These are phyloP conservation scores for Augiades crinisus DNA, from an alignment of 2,888 invertebrate species.

Conservation along the genomic window DNA sequence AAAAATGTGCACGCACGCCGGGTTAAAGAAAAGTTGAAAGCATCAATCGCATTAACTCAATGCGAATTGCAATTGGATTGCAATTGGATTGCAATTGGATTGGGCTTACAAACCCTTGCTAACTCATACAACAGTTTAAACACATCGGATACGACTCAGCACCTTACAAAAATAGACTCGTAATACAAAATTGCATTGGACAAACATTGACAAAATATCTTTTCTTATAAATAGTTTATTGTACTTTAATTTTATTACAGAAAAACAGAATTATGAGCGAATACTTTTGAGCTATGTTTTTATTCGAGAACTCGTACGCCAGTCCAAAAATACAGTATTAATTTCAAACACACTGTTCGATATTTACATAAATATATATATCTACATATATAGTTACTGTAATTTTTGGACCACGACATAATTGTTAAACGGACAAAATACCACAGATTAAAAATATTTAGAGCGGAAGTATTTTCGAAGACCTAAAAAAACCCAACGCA, in stretches of 20 bases:
- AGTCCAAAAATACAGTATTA: neutral
- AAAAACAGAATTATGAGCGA: slow-evolving; percentile 31
- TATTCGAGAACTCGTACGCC: slow-evolving; percentile 9
- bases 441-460: too few relatives aligned
- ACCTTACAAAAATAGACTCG: slow-evolving; percentile 38
- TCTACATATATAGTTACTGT: slow-evolving; percentile 5
- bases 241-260: slow-evolving; percentile 54
- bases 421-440: too few relatives aligned
- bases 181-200: slow-evolving; percentile 26
- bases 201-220: slow-evolving; percentile 43
- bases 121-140: slow-evolving; percentile 12
- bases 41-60: too few relatives aligned
- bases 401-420: neutral
- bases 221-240: slow-evolving; percentile 54
- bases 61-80: too few relatives aligned
- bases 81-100: too few relatives aligned
- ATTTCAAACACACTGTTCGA: neutral
- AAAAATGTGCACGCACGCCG: too few relatives aligned
- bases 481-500: slow-evolving; percentile 15
- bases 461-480: neutral
- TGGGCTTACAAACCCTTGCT: neutral
- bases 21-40: too few relatives aligned
- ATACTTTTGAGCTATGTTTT: slow-evolving; percentile 36
- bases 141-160: slow-evolving; percentile 29
- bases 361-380: neutral